Base-by-base conservation (phyloP, 2,888 invertebrate species). In the Aquatica leii region DNA sequence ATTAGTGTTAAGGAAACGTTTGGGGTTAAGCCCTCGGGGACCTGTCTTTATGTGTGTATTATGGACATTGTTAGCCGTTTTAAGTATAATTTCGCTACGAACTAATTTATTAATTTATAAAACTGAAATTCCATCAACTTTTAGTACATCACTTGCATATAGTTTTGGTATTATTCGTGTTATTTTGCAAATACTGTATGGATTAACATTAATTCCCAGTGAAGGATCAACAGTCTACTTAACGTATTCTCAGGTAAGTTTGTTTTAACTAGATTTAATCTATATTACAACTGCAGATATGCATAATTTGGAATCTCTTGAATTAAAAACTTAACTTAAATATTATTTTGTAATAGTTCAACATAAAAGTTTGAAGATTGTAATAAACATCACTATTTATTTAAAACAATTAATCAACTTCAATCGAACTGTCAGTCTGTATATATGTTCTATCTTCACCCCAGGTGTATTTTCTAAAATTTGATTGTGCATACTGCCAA, bases 1-100 rank as follows among this genome's bases (percentile, higher is more conserved):
- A 71, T 82, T 92, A 70, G 88, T 90, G 2, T 80, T 93, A 58
- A 88, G 89, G 71, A 86, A 84, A 71, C 84, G 87, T 69, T 81
- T 90, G 40, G 85, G 86, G 0, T 77, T 86, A 65, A 90, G 90
- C 82, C 86, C 91, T 65, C 84, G 94, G 41, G 96, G 96, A 0
- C 92, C 94, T 0, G 82, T 88, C 8, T 75, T 85, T 5, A 84
- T 92, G 62, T 82, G 92, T 63, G 82, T 92, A 1, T 75, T 90
- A 21, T 93, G 93, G 90, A 82, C 88, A 59, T 76, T 90, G 35
- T 83, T 90, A 41, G 87, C 90, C 46, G 84, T 91, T 14, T 78
- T 93, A 49, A 87, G 87, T 71, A 83, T 88, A 2, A 84, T 95
- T 58, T 87, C 89, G 67, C 79, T 94, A 14, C 85, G 92, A 66